Base-by-base conservation (phyloP, 1,140 invertebrate species). In the Drosophila ogumai region DNA sequence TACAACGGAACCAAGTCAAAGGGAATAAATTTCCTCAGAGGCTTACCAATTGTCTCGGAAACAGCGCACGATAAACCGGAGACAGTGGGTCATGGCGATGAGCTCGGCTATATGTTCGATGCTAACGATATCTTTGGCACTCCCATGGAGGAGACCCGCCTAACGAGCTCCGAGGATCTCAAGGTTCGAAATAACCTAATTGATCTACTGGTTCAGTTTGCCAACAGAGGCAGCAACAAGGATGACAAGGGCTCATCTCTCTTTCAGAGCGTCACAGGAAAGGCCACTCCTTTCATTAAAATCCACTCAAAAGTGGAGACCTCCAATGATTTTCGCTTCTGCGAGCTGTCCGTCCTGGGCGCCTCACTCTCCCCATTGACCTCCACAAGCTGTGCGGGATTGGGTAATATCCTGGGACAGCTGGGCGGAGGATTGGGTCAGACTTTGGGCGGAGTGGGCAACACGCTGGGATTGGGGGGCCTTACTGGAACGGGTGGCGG, bases 41-140 rank as follows among this genome's bases (percentile, higher is more conserved):
- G 95, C 7, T 87, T 95, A 3, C 94, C 95, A 6, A 90, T 96
- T n/a, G 93, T 94, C 15, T 91, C 93, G 54, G 72, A 81, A 71
- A 58, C 84, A 1, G 87, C 76, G 6, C 54, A 54, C 81, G 90
- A 81, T 91, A 81, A 86, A 2, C 58, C 81, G 0, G 94, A 77
- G 55, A 91, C 90, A 10, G 94, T 95, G 2, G 92, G 93, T 10
- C 95, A 96, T 80, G 95, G 95, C 2, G 95, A 96, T 79, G 95
- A 96, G 78, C 85, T 96, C 7, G 94, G 94, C 31, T 96, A 95
- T 61, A 92, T 96, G 71, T 96, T 96, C 75, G 94, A 95, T 73
- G 93, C 93, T 3, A 93, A 95, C 38, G 94, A 94, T 43, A 92
- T 95, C 3, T 93, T 94, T 32, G 95, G 95, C 0, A 93, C 94